These are phyloP conservation scores for Chauna torquata DNA, from an alignment of 2,113 vertebrate genomes.

Conservation along the genomic window DNA sequence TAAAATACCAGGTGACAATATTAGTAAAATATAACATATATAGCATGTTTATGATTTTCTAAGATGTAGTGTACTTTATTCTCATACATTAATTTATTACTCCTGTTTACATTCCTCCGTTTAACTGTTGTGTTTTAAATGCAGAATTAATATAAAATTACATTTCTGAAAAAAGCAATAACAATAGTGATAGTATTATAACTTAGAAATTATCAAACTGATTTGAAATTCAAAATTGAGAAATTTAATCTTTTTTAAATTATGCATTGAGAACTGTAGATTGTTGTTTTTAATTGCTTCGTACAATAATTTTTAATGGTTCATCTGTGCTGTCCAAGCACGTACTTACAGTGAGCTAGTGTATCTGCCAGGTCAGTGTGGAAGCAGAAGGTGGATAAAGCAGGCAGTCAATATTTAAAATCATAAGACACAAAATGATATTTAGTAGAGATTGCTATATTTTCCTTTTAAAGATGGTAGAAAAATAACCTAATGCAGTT, in stretches of 20 bases:
- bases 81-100: neutral
- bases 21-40: neutral
- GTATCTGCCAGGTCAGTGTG: neutral
- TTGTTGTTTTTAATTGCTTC: neutral
- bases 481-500: neutral
- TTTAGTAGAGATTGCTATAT: neutral
- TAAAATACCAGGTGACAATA: neutral
- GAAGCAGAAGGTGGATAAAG: neutral
- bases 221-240: neutral
- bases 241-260: neutral
- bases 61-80: neutral
- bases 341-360: neutral
- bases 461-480: neutral
- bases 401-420: neutral
- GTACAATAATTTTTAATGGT: neutral
- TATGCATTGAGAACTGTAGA: neutral
- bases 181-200: neutral
- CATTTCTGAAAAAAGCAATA: neutral
- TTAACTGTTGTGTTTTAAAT: neutral
- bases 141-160: neutral
- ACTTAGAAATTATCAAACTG: neutral
- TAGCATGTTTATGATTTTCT: neutral
- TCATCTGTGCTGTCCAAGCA: neutral
- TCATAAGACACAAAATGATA: neutral
- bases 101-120: neutral